A percentile compares a stretch with the other conserved stretches of the same genome.
Evolutionary conservation across 2,888 invertebrate genomes (phyloP).

Genomic region (Thecophora atra): DNA sequence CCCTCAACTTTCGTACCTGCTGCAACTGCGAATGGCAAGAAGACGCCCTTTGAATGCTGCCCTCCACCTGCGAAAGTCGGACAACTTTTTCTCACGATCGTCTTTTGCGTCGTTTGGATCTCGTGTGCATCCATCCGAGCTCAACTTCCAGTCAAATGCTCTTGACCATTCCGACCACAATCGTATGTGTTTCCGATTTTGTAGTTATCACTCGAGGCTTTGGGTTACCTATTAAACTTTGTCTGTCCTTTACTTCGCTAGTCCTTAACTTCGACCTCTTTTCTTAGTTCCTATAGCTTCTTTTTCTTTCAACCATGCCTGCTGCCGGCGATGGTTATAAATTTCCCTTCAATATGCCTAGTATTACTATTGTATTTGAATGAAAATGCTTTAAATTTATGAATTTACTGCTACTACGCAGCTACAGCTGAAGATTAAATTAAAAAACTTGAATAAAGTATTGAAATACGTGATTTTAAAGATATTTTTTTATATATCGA

Average conservation of each 20-base stretch:
- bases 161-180: slow-evolving; percentile 13
- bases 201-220: slow-evolving; percentile 27
- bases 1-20: slow-evolving; percentile 16
- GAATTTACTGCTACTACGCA: too few species aligned
- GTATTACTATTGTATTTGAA: too few species aligned
- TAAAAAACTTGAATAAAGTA: too few species aligned
- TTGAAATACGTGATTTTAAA: too few species aligned
- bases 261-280: too few species aligned
- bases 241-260: too few species aligned
- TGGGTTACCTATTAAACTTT: slow-evolving; percentile 36
- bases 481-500: too few species aligned
- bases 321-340: slow-evolving; percentile 1
- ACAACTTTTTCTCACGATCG: slow-evolving; percentile 48
- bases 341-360: neutral
- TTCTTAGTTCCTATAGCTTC: neutral
- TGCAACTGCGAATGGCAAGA: slow-evolving; percentile 20
- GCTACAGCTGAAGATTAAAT: too few species aligned
- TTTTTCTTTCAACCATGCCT: neutral
- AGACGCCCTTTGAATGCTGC: slow-evolving; percentile 24
- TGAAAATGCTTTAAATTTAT: too few species aligned
- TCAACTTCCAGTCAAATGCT: slow-evolving; percentile 19
- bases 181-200: neutral
- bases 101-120: slow-evolving; percentile 33
- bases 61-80: slow-evolving; percentile 41
- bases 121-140: slow-evolving; percentile 20